A percentile compares a stretch with the other conserved stretches of the same genome.
Conservation (phyloP, 35 echinoderm and acorn worm genomes). For the Apostichopus japonicus region DNA sequence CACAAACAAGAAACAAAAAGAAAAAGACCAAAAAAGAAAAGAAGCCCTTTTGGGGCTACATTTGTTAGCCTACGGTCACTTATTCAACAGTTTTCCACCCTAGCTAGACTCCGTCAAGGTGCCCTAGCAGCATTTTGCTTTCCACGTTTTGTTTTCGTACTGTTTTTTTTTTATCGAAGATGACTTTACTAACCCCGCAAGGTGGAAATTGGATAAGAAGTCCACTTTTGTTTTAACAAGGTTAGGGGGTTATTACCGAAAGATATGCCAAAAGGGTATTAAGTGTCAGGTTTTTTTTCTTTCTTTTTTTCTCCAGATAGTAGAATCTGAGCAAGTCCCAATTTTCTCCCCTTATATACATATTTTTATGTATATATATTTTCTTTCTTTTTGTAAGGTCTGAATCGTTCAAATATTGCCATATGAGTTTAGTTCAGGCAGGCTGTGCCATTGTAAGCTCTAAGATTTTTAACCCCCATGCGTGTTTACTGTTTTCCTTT, state of each 20-base stretch:
- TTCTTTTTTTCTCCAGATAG: not conserved
- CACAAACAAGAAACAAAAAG: not conserved
- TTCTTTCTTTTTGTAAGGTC: too few species aligned
- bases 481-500: too few species aligned
- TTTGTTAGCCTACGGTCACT: not conserved
- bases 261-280: not conserved
- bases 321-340: too few species aligned
- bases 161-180: not conserved
- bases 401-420: too few species aligned
- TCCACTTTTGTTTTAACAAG: slow-evolving; percentile 46
- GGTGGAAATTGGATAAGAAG: slow-evolving; percentile 12
- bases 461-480: too few species aligned
- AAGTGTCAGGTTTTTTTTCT: not conserved
- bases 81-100: too few species aligned
- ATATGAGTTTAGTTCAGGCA: too few species aligned
- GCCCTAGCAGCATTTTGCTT: not conserved
- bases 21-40: not conserved
- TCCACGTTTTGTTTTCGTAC: not conserved
- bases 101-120: too few species aligned
- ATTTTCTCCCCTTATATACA: not conserved
- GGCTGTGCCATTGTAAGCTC: too few species aligned
- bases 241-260: slow-evolving; percentile 27
- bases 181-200: not conserved
- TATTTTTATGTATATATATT: too few species aligned
- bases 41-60: not conserved